Percentiles rank a stretch among this genome's conserved stretches.
phyloP scores from a whole-genome alignment of 2,113 vertebrate genomes.

The Typhlomys cinereus region DNA sequence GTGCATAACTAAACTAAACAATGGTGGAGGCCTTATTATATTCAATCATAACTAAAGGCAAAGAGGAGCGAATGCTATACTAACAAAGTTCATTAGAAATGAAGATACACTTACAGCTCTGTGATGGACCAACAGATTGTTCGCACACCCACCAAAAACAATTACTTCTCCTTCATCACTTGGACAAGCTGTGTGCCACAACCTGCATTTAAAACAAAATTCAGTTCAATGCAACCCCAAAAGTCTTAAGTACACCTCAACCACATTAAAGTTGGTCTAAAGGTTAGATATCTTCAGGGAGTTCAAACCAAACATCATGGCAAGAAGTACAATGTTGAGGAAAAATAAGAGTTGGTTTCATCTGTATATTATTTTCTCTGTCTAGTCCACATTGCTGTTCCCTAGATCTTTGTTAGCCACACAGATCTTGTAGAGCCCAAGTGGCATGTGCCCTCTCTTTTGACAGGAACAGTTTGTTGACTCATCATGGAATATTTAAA shows the following conservation, averaged over 20 bases:
- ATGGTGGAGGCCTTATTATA: no score
- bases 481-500: neutral
- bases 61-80: neutral
- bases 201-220: constrained; percentile 81
- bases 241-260: neutral
- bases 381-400: constrained; percentile 1
- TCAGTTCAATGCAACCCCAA: neutral
- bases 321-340: constrained; percentile 11
- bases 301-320: neutral
- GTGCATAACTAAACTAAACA: neutral
- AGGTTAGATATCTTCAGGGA: constrained; percentile 2
- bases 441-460: neutral
- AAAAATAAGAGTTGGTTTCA: neutral
- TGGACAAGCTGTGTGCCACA: constrained; percentile 97
- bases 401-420: constrained; percentile 37
- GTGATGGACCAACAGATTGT: constrained; percentile 94
- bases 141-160: constrained; percentile 98
- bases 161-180: constrained; percentile 96
- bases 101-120: constrained; percentile 90
- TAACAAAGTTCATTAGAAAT: neutral
- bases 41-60: neutral
- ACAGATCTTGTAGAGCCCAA: neutral
- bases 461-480: neutral
- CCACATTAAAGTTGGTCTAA: neutral
- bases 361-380: neutral